Conservation (phyloP, 2,888 invertebrate genomes). For the Kuschelorhynchus macadamiae region DNA sequence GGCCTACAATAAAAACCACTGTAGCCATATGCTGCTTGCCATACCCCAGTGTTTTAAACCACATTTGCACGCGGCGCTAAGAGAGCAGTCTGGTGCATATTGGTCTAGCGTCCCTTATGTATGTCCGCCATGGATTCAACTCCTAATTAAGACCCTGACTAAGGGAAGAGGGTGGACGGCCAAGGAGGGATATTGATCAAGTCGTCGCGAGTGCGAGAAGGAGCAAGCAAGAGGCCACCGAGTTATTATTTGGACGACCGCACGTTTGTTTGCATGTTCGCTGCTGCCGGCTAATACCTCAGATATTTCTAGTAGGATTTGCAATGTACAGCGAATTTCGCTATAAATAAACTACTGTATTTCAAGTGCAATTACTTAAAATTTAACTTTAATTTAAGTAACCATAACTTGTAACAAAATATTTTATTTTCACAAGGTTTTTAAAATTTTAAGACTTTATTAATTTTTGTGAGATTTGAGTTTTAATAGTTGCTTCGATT, state of each 20-base stretch:
- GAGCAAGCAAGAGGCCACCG: conserved; percentile 57
- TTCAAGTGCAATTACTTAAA: too few relatives aligned
- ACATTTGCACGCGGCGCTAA: conserved; percentile 48
- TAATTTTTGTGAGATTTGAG: too few relatives aligned
- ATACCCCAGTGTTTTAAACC: conserved; percentile 39
- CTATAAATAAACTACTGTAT: too few relatives aligned
- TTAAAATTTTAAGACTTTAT: too few relatives aligned
- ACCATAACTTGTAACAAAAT: too few relatives aligned
- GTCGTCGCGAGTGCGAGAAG: conserved; percentile 62
- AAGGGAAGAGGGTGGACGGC: conserved; percentile 70
- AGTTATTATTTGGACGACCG: conserved; percentile 69
- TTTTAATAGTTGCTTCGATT: too few relatives aligned
- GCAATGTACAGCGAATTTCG: neutral
- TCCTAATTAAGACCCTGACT: conserved; percentile 87
- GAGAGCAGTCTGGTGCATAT: conserved; percentile 62
- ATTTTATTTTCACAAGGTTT: neutral
- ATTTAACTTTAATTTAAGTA: too few relatives aligned
- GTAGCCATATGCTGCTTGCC: conserved; percentile 29
- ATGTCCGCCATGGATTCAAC: conserved; percentile 88
- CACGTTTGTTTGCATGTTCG: conserved; percentile 57
- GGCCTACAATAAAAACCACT: conserved; percentile 39
- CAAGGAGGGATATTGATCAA: conserved; percentile 70
- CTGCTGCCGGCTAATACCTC: conserved; percentile 2
- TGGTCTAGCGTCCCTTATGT: conserved; percentile 71
- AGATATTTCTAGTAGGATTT: conserved; percentile 3